Percentiles rank a stretch among this genome's conserved stretches.
Conservation (phyloP, 2,888 invertebrate species). For the Ophion ventricosus region DNA sequence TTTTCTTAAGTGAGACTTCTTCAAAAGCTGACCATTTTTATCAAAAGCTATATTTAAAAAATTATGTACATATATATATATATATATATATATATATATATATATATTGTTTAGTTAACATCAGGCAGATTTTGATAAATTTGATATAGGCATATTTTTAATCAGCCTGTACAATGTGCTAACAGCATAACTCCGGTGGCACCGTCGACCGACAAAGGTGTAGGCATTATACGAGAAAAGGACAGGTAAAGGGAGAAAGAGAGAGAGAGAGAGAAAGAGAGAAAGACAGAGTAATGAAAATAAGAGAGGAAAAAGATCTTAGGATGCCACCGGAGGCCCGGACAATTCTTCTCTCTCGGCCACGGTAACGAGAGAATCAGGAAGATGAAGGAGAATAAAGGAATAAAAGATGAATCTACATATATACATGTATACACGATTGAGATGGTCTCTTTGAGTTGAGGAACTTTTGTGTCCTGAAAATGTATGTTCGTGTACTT, state of each 20-base stretch:
- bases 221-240: constrained; percentile 37
- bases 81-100: too few relatives aligned
- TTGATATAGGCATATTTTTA: not conserved
- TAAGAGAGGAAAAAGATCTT: constrained; percentile 38
- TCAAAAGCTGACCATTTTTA: not conserved
- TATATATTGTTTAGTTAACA: too few relatives aligned
- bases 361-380: constrained; percentile 50
- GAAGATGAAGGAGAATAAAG: constrained; percentile 43
- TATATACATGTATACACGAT: constrained; percentile 13
- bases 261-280: constrained; percentile 5
- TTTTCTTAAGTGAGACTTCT: not conserved
- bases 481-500: constrained; percentile 5
- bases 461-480: constrained; percentile 47
- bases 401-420: constrained; percentile 15
- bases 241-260: constrained; percentile 2
- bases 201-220: constrained; percentile 38
- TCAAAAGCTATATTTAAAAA: too few relatives aligned
- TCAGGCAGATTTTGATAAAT: too few relatives aligned
- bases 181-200: constrained; percentile 49
- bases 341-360: constrained; percentile 45
- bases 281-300: constrained; percentile 24
- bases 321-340: constrained; percentile 46
- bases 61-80: too few relatives aligned
- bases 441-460: constrained; percentile 27
- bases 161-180: constrained; percentile 28